Conservation (phyloP, 2,797 vertebrate genomes). For the Salarias fasciatus region DNA sequence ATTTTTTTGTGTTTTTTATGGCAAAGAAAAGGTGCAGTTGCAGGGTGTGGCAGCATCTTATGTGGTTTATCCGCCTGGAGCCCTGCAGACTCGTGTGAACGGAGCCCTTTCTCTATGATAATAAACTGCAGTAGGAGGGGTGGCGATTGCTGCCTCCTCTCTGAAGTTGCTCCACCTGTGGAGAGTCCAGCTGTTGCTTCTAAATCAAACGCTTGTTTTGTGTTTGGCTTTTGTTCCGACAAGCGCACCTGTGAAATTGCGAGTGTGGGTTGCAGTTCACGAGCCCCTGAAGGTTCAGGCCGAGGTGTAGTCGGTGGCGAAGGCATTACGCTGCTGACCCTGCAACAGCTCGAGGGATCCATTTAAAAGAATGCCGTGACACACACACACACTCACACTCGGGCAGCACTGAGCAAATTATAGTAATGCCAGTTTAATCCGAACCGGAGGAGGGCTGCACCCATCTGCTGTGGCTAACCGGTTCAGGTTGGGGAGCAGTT, state of each 20-base stretch:
- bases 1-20: conserved; percentile 71
- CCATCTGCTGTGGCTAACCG: conserved; percentile 70
- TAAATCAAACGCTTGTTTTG: conserved; percentile 24
- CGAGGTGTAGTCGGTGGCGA: not conserved
- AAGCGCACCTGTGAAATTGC: no score
- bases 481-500: conserved; percentile 39
- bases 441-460: conserved; percentile 31
- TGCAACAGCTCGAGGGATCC: conserved; percentile 45
- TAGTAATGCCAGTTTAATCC: conserved; percentile 63
- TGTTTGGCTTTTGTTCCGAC: not conserved
- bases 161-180: conserved; percentile 52
- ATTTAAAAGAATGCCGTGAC: conserved; percentile 28
- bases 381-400: conserved; percentile 9
- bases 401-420: conserved; percentile 32
- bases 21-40: conserved; percentile 57
- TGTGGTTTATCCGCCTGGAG: conserved; percentile 73
- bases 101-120: conserved; percentile 62
- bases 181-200: conserved; percentile 29
- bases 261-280: not conserved
- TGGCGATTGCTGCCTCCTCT: conserved; percentile 44
- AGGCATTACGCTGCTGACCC: conserved; percentile 10
- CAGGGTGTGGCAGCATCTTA: conserved; percentile 77
- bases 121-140: conserved; percentile 63
- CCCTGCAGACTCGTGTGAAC: conserved; percentile 58
- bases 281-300: not conserved